A percentile compares a stretch with the other conserved stretches of the same genome.
phyloP scores from a whole-genome alignment of 1,140 invertebrate genomes.

The Anadara kagoshimensis region DNA sequence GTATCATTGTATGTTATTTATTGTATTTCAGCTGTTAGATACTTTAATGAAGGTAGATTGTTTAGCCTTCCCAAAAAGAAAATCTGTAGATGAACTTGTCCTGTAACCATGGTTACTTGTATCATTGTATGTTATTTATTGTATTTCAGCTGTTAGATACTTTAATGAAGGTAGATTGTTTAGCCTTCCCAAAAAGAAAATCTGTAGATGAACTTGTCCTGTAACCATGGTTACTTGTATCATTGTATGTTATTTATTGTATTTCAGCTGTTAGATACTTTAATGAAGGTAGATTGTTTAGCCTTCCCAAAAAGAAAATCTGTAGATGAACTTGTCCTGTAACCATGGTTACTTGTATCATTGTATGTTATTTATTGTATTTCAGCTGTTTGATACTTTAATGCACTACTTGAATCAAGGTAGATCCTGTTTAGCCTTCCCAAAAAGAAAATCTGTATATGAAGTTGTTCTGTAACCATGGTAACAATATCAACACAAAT shows the following conservation, averaged over 20 bases:
- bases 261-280: constrained; percentile 88
- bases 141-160: constrained; percentile 87
- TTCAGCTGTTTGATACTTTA: constrained; percentile 82
- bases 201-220: constrained; percentile 92
- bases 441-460: constrained; percentile 94
- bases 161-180: constrained; percentile 88
- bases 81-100: constrained; percentile 95
- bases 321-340: constrained; percentile 95
- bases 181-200: constrained; percentile 93
- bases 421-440: constrained; percentile 88
- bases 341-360: too few relatives aligned
- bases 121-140: constrained; percentile 78
- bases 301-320: constrained; percentile 94
- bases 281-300: constrained; percentile 89
- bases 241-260: constrained; percentile 76
- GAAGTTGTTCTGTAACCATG: too few relatives aligned
- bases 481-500: neutral
- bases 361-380: constrained; percentile 76
- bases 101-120: too few relatives aligned
- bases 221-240: neutral
- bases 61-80: constrained; percentile 92
- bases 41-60: constrained; percentile 90
- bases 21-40: constrained; percentile 81
- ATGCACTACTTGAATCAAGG: constrained; percentile 79
- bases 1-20: constrained; percentile 54